Base-by-base conservation (phyloP, 2,888 invertebrate species). In the Sphaerophoria taeniata region DNA sequence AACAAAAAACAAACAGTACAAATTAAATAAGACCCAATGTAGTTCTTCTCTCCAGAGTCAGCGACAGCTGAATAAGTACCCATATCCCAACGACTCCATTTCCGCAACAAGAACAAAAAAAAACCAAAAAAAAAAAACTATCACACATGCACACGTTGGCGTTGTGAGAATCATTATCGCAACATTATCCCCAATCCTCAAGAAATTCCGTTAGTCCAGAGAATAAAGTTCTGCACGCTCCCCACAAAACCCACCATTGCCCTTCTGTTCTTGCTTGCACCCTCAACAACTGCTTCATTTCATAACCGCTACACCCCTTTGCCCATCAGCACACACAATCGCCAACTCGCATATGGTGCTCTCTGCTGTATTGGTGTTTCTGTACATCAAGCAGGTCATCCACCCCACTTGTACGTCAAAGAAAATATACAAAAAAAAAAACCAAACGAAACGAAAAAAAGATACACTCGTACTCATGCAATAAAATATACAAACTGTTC, bases 361-460 rank as follows among this genome's bases (percentile, higher is more conserved):
- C 51, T 73, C 65, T 81, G 24, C 24, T 24, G 65, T 81, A 49
- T 77, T 86, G 63, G 81, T 81, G 73, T 43, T 81, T 65, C 55
- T 70, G 76, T 69, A 72, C 70, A 81, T 85, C 81, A 58, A 77
- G 70, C 86, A 86, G 86, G 86, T 86, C 86, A 86, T 86, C 86
- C 86, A 86, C 86, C 86, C 82, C 82, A 86, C 86, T 86, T 86
- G 67, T 67, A 74, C 82, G 86, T 86, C 73, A 60, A 86, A 77
- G 77, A 49, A 16, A 24, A 67, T 31, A 63, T 60, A 31, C 71
- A 75, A 84, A 69, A 6, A n/a, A 60, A 49, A 67, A 63, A 56
- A 77, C 45, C 31, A 75, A 75, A 84, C 60, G 9, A n/a, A 61
- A 39, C 58, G 55, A 58, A 78, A 51, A 45, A 69, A 67, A 75